phyloP scores from a whole-genome alignment of 2,888 invertebrate genomes.

The Amphiduros pacificus region DNA sequence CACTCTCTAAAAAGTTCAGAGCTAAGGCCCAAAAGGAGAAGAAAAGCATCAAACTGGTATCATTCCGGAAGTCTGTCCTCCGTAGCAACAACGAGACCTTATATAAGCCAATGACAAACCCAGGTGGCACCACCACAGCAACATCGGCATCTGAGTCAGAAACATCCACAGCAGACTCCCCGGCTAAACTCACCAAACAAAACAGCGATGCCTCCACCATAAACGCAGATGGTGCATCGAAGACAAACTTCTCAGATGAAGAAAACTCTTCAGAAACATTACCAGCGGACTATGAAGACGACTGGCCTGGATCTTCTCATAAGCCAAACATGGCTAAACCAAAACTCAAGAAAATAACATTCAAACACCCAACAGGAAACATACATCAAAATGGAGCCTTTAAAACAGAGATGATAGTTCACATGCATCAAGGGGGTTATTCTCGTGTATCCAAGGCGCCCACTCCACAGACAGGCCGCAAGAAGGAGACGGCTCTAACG shows the following conservation, averaged over 20 bases:
- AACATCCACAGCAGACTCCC: too few species aligned
- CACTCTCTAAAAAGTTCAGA: too few species aligned
- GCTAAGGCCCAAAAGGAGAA: too few species aligned
- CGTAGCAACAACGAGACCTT: background rate
- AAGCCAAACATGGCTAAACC: background rate
- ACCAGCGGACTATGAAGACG: conserved; percentile 15
- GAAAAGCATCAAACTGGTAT: too few species aligned
- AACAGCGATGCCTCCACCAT: background rate
- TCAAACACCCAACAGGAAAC: background rate
- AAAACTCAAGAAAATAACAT: background rate
- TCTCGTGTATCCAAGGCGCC: background rate
- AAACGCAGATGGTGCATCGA: background rate
- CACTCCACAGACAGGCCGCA: background rate
- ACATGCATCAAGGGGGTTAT: too few species aligned
- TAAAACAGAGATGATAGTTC: background rate
- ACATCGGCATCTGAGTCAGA: background rate
- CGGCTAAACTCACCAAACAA: too few species aligned
- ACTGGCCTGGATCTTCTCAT: conserved; percentile 13
- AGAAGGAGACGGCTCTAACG: conserved; percentile 61
- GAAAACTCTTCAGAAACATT: background rate
- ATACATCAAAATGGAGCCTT: background rate
- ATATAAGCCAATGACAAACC: background rate
- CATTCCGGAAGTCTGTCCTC: background rate
- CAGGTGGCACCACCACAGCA: background rate
- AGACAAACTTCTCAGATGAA: background rate